A percentile compares a stretch with the other conserved stretches of the same genome.
Conservation (phyloP, 2,888 invertebrate species). For the Zaprionus lineosus region DNA sequence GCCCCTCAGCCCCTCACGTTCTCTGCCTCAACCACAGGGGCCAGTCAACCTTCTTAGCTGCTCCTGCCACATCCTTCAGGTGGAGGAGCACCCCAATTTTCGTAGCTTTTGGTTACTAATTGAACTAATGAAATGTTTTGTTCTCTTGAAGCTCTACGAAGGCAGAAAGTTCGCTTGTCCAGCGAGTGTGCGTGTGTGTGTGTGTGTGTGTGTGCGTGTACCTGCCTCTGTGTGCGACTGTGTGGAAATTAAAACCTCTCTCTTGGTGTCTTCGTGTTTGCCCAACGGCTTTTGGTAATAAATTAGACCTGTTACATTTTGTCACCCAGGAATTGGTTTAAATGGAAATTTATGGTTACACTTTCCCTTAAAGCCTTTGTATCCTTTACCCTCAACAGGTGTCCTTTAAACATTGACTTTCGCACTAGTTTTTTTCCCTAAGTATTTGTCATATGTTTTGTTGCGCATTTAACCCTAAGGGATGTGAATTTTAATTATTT, state of each 20-base stretch:
- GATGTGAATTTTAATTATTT: constrained; percentile 42
- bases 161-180: constrained; percentile 36
- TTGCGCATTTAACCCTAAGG: constrained; percentile 34
- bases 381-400: constrained; percentile 8
- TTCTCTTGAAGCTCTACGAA: no score
- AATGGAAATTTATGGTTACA: constrained; percentile 70
- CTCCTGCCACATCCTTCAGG: constrained; percentile 21
- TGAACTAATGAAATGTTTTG: constrained; percentile 75
- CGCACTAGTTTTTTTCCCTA: constrained; percentile 9
- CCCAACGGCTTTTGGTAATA: constrained; percentile 60
- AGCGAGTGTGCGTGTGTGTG: constrained; percentile 5
- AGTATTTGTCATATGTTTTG: constrained; percentile 7
- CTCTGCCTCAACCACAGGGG: not conserved
- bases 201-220: constrained; percentile 1
- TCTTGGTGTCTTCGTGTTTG: constrained; percentile 44
- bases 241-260: constrained; percentile 62
- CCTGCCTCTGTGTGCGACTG: no score
- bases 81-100: constrained; percentile 24
- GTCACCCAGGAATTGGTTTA: constrained; percentile 69
- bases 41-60: not conserved
- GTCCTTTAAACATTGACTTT: constrained; percentile 24
- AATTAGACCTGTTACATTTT: constrained; percentile 68
- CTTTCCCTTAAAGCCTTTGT: no score
- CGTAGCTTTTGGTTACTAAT: constrained; percentile 54
- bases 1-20: no score